Conservation (phyloP, 2,797 vertebrate genomes). For the Crax fasciolata region DNA sequence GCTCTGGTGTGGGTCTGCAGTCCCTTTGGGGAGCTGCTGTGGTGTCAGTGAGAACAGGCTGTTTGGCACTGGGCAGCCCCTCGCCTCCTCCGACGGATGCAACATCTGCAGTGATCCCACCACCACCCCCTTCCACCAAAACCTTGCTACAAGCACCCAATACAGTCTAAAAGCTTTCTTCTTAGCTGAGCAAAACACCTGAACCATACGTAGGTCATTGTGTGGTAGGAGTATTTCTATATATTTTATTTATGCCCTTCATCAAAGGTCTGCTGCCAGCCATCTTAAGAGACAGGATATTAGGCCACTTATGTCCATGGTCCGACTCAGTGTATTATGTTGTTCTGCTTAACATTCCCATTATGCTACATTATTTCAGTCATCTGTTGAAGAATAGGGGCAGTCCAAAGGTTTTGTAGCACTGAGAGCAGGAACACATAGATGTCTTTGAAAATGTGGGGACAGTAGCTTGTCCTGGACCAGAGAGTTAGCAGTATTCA, state of each 20-base stretch:
- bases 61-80: neutral
- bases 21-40: neutral
- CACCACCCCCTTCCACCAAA: rapidly evolving
- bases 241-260: neutral
- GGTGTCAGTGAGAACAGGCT: neutral
- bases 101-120: neutral
- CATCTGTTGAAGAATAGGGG: neutral
- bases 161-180: neutral
- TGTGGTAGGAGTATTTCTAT: neutral
- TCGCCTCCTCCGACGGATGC: neutral
- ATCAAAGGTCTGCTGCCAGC: neutral
- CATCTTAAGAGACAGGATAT: neutral
- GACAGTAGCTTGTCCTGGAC: conserved; percentile 36
- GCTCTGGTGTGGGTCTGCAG: neutral
- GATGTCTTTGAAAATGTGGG: neutral
- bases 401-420: neutral
- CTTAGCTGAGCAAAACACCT: neutral
- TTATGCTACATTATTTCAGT: neutral
- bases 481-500: conserved; percentile 23
- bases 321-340: neutral
- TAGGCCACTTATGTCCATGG: neutral
- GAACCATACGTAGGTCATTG: neutral
- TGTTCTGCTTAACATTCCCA: neutral
- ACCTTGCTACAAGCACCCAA: neutral
- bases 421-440: neutral